A percentile compares a stretch with the other conserved stretches of the same genome.
These are phyloP conservation scores for Scaptomyza reducta DNA, from an alignment of 2,888 invertebrate genomes.

Conservation along the genomic window DNA sequence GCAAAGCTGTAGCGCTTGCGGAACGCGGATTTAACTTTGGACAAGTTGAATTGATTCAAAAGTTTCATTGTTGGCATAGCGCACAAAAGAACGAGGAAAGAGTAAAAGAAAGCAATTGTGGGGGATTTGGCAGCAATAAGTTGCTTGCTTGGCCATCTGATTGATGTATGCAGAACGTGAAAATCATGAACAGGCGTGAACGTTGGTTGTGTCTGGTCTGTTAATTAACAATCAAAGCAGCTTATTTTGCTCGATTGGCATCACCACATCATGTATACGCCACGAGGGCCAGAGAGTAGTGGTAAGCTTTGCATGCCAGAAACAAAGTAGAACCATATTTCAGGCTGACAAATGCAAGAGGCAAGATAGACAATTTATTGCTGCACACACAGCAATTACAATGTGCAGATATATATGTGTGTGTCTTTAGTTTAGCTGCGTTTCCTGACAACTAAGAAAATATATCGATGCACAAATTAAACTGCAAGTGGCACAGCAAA, in stretches of 20 bases:
- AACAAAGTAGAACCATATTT: constrained; percentile 67
- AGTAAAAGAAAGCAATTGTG: background rate
- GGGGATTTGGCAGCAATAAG: constrained; percentile 5
- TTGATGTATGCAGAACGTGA: constrained; percentile 53
- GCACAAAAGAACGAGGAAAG: constrained; percentile 45
- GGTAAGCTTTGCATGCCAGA: constrained; percentile 20
- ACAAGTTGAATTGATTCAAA: constrained; percentile 78
- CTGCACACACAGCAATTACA: constrained; percentile 52
- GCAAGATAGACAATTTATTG: constrained; percentile 64
- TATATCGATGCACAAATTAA: constrained; percentile 80
- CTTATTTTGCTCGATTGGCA: constrained; percentile 13
- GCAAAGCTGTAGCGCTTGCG: constrained; percentile 70
- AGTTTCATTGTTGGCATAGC: constrained; percentile 70
- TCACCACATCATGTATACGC: constrained; percentile 38
- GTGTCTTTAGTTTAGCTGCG: constrained; percentile 35
- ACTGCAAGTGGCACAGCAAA: constrained; percentile 63
- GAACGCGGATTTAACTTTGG: constrained; percentile 71
- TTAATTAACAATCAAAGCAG: constrained; percentile 23
- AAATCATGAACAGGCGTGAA: constrained; percentile 42
- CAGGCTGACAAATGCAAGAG: constrained; percentile 68
- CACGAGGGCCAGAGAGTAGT: background rate
- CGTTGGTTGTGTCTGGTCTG: constrained; percentile 10
- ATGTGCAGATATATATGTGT: constrained; percentile 21
- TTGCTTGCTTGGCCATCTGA: constrained; percentile 40
- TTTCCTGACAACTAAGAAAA: constrained; percentile 70